These are phyloP conservation scores for Heteromyza rotundicornis DNA, from an alignment of 2,888 invertebrate genomes.

Conservation along the genomic window DNA sequence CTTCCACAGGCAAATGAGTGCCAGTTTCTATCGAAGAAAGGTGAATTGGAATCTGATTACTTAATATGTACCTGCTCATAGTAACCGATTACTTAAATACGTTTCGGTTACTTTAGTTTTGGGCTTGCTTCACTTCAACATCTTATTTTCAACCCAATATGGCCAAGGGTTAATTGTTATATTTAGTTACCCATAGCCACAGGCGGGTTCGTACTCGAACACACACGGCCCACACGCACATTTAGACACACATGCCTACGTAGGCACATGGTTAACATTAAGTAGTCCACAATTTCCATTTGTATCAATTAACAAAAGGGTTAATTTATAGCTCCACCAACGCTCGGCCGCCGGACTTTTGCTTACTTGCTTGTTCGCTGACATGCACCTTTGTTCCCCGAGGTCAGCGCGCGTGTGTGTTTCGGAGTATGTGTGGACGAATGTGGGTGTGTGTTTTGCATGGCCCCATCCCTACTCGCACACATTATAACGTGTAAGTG, in stretches of 20 bases:
- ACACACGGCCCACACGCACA: slow-evolving; percentile 24
- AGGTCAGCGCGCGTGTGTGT: slow-evolving; percentile 2
- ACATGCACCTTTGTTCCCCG: slow-evolving; percentile 10
- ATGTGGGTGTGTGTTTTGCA: slow-evolving; percentile 26
- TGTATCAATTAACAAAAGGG: slow-evolving; percentile 63
- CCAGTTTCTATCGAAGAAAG: too few relatives aligned
- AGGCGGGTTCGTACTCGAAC: slow-evolving; percentile 16
- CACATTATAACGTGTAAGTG: slow-evolving; percentile 17
- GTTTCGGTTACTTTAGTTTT: background rate
- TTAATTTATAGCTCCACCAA: slow-evolving; percentile 59
- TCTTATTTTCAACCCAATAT: background rate
- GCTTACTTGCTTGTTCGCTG: slow-evolving; percentile 9
- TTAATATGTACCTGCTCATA: background rate
- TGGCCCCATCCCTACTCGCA: background rate
- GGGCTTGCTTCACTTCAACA: background rate
- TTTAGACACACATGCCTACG: slow-evolving; percentile 7
- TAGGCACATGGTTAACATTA: slow-evolving; percentile 24
- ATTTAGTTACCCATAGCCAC: slow-evolving; percentile 51
- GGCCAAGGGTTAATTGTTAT: slow-evolving; percentile 36
- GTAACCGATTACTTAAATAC: background rate
- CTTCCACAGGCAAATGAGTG: too few relatives aligned
- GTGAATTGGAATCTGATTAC: too few relatives aligned
- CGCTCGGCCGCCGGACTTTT: slow-evolving; percentile 33
- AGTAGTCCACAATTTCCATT: slow-evolving; percentile 53
- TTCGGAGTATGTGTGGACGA: too few relatives aligned